These are phyloP conservation scores for Petaurus breviceps DNA, from an alignment of 2,113 vertebrate genomes.

Conservation along the genomic window DNA sequence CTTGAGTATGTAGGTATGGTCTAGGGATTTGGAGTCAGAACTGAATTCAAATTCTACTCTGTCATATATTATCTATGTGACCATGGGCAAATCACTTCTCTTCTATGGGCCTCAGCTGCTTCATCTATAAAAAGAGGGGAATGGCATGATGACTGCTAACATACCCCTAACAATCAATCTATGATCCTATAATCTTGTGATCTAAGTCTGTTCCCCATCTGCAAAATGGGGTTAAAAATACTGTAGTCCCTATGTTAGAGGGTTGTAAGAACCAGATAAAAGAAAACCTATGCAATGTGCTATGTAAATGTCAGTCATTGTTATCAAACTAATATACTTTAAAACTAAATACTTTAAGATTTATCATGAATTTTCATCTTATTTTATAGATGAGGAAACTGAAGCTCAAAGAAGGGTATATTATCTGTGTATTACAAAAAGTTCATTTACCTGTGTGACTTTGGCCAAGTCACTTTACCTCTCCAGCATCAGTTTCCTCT, in stretches of 20 bases:
- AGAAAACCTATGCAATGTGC: too few relatives aligned
- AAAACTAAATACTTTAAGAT: too few relatives aligned
- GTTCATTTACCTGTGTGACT: too few relatives aligned
- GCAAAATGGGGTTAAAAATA: not conserved
- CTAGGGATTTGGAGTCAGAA: not conserved
- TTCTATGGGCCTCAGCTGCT: not conserved
- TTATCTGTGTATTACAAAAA: too few relatives aligned
- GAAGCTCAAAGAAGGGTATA: too few relatives aligned
- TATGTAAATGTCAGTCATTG: too few relatives aligned
- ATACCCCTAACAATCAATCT: not conserved
- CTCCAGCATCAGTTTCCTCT: not conserved
- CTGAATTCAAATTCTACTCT: not conserved
- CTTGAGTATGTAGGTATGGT: not conserved
- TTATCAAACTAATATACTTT: too few relatives aligned
- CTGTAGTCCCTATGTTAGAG: too few relatives aligned
- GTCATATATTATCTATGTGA: not conserved
- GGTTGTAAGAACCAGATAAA: too few relatives aligned
- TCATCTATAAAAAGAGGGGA: not conserved
- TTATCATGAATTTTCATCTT: too few relatives aligned
- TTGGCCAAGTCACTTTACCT: too few relatives aligned
- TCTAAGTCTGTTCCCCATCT: not conserved
- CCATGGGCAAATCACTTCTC: not conserved
- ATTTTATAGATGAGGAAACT: too few relatives aligned
- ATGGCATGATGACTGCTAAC: not conserved
- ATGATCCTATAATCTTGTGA: not conserved